Evolutionary conservation across 2,888 invertebrate genomes (phyloP).

Genomic region (Deilephila porcellus): DNA sequence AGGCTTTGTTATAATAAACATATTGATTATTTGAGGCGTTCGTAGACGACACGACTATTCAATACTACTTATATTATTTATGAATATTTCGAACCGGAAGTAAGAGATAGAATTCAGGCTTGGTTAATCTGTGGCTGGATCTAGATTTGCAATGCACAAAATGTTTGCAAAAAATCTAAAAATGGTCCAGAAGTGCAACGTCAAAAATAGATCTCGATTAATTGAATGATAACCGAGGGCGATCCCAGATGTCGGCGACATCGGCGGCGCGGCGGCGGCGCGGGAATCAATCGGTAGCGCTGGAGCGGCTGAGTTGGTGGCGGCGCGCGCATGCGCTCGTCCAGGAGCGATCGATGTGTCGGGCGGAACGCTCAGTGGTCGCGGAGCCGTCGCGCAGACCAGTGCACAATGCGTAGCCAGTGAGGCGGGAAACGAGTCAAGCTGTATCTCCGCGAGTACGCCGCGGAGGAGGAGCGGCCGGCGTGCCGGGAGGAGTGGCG

Average conservation of each 20-base stretch:
- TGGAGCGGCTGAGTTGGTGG: slow-evolving; percentile 60
- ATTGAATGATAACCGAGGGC: slow-evolving; percentile 42
- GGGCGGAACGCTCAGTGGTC: slow-evolving; percentile 75
- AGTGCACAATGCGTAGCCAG: slow-evolving; percentile 75
- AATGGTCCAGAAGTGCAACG: slow-evolving; percentile 22
- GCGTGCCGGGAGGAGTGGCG: slow-evolving; percentile 82
- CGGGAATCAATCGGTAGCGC: slow-evolving; percentile 63
- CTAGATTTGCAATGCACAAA: neutral
- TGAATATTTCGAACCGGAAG: neutral
- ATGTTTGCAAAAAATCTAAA: slow-evolving; percentile 9
- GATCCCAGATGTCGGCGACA: slow-evolving; percentile 22
- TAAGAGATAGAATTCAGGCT: neutral
- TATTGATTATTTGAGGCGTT: neutral
- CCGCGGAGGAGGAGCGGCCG: slow-evolving; percentile 84
- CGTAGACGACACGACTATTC: neutral
- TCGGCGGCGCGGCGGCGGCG: slow-evolving; percentile 32
- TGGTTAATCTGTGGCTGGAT: neutral
- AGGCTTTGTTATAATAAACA: neutral
- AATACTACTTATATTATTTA: neutral
- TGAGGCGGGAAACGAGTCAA: slow-evolving; percentile 81
- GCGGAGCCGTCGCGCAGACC: slow-evolving; percentile 79
- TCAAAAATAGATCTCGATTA: slow-evolving; percentile 43
- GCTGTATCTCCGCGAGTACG: slow-evolving; percentile 85
- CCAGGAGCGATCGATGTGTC: slow-evolving; percentile 70
- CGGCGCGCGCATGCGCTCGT: slow-evolving; percentile 62